Base-by-base conservation (phyloP, 1,140 invertebrate genomes). In the Pissodes strobi region DNA sequence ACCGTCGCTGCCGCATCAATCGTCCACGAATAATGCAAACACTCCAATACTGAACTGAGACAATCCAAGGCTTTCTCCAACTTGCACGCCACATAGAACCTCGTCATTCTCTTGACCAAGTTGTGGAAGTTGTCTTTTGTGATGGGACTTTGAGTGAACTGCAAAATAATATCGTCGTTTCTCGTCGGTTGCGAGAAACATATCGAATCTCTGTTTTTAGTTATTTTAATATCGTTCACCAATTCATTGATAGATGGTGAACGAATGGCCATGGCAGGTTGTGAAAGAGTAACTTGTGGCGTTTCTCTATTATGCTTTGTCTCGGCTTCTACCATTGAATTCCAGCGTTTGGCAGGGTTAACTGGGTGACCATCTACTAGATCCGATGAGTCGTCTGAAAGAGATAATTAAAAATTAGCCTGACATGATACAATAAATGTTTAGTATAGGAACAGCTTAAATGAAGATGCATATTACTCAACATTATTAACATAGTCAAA, bases 181-280 rank as follows among this genome's bases (percentile, higher is more conserved):
- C 89, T 84, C 21, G 86, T 86, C 1, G 94, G 95, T 76, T 97
- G 95, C 2, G 94, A 97, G 79, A 94, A 95, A 62, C 88, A 90
- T 43, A 88, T 85, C 59, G 78, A 72, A 19, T 79, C 76, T 51
- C 73, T 70, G 39, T 76, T 66, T 39, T 67, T 64, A n/a, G 64
- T 68, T n/a, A 46, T 69, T 48, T 57, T 64, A 4, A 68, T 21
- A 48, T 65, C 25, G 30, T 70, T 64, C 9, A 69, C 56, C 15
- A 71, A 23, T 38, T 72, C 64, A 60, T 67, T 10, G 27, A 68
- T 58, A 45, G 49, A 55, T 27, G 59, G 45, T 21, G 25, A 41
- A 52, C 64, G 61, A 64, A 64, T 34, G 15, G 60, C 49, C 21
- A 65, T 61, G 41, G 30, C 67, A 10, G 73, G 74, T 59, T 75